These are phyloP conservation scores for Fissipunctia ypsillon DNA, from an alignment of 2,888 invertebrate species.

Conservation along the genomic window DNA sequence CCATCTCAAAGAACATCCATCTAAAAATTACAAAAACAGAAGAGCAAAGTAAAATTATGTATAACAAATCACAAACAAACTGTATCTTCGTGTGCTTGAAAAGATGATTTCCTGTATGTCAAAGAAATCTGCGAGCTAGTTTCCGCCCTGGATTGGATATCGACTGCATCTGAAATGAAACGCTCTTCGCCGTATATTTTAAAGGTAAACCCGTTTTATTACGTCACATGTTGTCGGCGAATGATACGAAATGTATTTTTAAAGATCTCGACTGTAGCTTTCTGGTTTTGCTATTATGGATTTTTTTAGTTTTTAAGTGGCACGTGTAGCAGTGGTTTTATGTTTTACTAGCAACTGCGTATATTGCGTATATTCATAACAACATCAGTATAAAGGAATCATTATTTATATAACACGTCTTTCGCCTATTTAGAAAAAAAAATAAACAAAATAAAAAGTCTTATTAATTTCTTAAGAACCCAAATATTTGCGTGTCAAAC, in stretches of 20 bases:
- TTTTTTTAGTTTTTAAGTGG: background rate
- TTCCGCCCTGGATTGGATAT: conserved; percentile 70
- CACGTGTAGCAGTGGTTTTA: background rate
- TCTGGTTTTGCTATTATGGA: conserved; percentile 22
- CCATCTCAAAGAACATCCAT: conserved; percentile 41
- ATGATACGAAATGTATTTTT: conserved; percentile 52
- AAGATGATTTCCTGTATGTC: conserved; percentile 75
- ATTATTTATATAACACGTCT: background rate
- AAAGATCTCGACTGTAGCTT: conserved; percentile 41
- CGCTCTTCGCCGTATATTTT: conserved; percentile 66
- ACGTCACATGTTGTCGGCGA: conserved; percentile 57
- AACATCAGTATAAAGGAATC: background rate
- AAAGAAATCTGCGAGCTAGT: conserved; percentile 71
- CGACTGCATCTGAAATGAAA: conserved; percentile 72
- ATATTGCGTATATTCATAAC: background rate
- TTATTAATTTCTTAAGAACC: background rate
- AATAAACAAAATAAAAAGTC: background rate
- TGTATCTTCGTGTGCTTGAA: conserved; percentile 55
- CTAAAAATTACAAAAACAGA: conserved; percentile 34
- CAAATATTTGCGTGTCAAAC: background rate
- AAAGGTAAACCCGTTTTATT: conserved; percentile 67
- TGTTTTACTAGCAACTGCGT: rapidly evolving
- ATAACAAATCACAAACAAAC: conserved; percentile 54
- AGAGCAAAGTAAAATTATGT: conserved; percentile 42
- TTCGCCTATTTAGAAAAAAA: background rate